These are phyloP conservation scores for Serripes groenlandicus DNA, from an alignment of 2,888 invertebrate genomes.

Conservation along the genomic window DNA sequence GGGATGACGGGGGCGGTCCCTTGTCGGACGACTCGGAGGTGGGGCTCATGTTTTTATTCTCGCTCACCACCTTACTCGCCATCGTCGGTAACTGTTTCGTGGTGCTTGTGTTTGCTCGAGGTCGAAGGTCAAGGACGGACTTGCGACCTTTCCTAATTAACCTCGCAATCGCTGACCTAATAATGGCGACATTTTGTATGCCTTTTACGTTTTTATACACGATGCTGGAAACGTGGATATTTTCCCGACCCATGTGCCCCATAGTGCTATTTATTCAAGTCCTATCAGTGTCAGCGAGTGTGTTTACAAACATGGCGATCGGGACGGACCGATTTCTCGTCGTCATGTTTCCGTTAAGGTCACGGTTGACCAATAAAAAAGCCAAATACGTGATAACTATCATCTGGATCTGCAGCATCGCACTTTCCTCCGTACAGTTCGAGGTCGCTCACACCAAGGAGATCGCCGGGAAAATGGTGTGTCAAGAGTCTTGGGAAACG, in stretches of 20 bases:
- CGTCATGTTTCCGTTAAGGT: conserved; percentile 82
- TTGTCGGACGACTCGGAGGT: conserved; percentile 22
- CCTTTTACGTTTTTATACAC: conserved; percentile 91
- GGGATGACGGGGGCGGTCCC: conserved; percentile 6
- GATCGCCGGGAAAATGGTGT: conserved; percentile 55
- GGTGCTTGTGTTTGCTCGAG: conserved; percentile 87
- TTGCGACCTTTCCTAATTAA: conserved; percentile 91
- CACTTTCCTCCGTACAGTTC: conserved; percentile 86
- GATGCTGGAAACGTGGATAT: conserved; percentile 86
- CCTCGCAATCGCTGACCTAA: conserved; percentile 94
- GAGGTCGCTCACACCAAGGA: conserved; percentile 72
- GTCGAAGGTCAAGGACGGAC: conserved; percentile 84
- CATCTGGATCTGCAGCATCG: conserved; percentile 86
- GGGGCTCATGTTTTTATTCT: conserved; percentile 85
- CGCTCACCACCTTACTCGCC: conserved; percentile 87
- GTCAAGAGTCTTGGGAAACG: conserved; percentile 80
- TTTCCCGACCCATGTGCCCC: conserved; percentile 87
- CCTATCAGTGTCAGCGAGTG: conserved; percentile 86
- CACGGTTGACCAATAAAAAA: conserved; percentile 76
- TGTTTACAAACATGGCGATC: conserved; percentile 87
- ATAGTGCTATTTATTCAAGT: conserved; percentile 87
- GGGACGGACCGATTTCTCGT: conserved; percentile 86
- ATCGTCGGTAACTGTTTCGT: conserved; percentile 87
- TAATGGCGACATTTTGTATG: conserved; percentile 96
- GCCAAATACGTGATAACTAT: conserved; percentile 78